These are phyloP conservation scores for Lacanobia wlatinum DNA, from an alignment of 2,888 invertebrate genomes.

Conservation along the genomic window DNA sequence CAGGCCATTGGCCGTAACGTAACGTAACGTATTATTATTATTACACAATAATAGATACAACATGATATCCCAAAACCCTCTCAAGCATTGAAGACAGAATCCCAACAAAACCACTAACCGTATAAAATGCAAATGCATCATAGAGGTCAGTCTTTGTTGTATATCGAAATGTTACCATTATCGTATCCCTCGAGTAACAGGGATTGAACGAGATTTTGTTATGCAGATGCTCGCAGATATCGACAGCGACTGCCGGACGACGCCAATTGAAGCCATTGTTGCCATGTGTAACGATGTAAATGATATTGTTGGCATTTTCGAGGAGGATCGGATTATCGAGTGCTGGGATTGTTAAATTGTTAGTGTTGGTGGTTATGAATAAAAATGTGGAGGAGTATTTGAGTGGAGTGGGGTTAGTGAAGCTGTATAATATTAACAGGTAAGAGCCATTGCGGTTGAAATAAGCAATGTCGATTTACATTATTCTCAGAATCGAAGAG, in stretches of 20 bases:
- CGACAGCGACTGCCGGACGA: conserved; percentile 71
- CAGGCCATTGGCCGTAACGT: too few species aligned
- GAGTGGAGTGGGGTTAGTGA: not conserved
- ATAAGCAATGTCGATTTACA: not conserved
- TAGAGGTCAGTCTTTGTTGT: conserved; percentile 56
- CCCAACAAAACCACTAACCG: conserved; percentile 49
- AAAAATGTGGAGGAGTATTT: not conserved
- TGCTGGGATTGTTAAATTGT: conserved; percentile 35
- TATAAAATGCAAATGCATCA: conserved; percentile 63
- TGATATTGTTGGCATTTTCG: conserved; percentile 58
- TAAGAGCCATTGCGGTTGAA: not conserved
- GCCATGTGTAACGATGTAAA: conserved; percentile 54
- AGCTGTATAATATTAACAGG: not conserved
- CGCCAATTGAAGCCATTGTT: conserved; percentile 69
- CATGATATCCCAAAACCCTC: conserved; percentile 1
- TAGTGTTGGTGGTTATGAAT: conserved; percentile 11
- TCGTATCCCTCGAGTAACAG: conserved; percentile 57
- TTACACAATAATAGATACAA: not conserved
- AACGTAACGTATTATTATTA: too few species aligned
- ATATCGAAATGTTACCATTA: conserved; percentile 60
- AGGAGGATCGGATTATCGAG: conserved; percentile 55
- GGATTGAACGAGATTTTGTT: conserved; percentile 76
- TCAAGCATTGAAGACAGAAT: conserved; percentile 29
- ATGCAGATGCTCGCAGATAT: conserved; percentile 76
- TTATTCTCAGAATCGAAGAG: not conserved